Conservation (phyloP, 2,888 invertebrate genomes). For the Tinea pellionella region DNA sequence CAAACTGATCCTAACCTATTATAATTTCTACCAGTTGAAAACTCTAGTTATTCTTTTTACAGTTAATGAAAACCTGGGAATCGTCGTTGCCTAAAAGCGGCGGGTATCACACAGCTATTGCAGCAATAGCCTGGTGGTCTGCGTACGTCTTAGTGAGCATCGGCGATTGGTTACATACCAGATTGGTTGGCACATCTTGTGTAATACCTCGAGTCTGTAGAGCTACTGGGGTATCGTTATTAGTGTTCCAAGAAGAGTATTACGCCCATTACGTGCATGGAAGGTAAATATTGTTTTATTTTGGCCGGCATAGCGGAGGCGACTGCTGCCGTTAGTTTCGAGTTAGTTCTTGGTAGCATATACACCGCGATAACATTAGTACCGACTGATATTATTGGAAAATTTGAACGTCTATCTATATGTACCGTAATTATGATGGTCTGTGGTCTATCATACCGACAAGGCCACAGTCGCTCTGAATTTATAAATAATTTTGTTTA, state of each 20-base stretch:
- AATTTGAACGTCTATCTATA: too few species aligned
- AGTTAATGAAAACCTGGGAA: slow-evolving; percentile 38
- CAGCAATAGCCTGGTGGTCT: slow-evolving; percentile 41
- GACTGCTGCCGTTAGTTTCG: too few species aligned
- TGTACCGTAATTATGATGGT: too few species aligned
- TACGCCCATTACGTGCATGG: slow-evolving; percentile 60
- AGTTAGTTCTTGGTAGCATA: too few species aligned
- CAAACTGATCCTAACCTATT: too few species aligned
- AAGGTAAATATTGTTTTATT: slow-evolving; percentile 29
- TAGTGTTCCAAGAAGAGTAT: slow-evolving; percentile 50
- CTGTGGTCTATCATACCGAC: too few species aligned
- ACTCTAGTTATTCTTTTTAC: too few species aligned
- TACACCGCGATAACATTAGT: too few species aligned
- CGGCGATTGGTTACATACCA: slow-evolving; percentile 26
- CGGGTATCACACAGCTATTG: slow-evolving; percentile 44
- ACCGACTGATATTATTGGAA: too few species aligned
- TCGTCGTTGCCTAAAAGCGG: slow-evolving; percentile 31
- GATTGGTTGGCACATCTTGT: slow-evolving; percentile 24
- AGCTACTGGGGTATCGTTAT: slow-evolving; percentile 39
- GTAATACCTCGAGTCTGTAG: slow-evolving; percentile 34
- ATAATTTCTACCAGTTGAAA: too few species aligned
- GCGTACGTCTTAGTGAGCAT: slow-evolving; percentile 31
- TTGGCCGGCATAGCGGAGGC: too few species aligned
- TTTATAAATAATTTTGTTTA: neutral
- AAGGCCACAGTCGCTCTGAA: too few species aligned